Evolutionary conservation across 2,888 invertebrate species (phyloP), one percentile per base, ranked within the genome.

Genomic region (Tenthredo livida): DNA sequence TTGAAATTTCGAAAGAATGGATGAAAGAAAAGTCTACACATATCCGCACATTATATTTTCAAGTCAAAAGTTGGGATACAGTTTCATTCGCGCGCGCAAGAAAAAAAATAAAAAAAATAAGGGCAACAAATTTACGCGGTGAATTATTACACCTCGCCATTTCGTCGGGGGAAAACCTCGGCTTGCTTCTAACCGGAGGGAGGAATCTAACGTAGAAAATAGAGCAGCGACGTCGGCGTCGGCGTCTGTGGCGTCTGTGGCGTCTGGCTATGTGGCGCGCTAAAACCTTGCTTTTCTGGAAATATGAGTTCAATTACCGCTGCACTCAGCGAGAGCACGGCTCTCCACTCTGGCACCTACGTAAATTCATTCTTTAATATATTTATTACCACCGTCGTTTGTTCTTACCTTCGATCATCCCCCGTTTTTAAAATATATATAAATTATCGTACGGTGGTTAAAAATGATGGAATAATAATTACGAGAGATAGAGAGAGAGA

Each of bases 291-390:
- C 80, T 80, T 65, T 80, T 80, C 80, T 80, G 80, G 80, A 80
- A 61, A 80, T 61, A 80, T 77, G 54, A 77, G 54, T 77, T 77
- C 77, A 54, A 54, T 54, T 77, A 77, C 77, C 77, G 73, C n/a
- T 43, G 77, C 77, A 73, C 73, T 73, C 73, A 21, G 21, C 21
- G 73, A 73, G 73, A 73, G 73, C 73, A 40, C 40, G 43, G 73
- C 40, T 43, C 40, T 40, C 73, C 40, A 29, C 40, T 73, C 73
- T 73, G 17, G 37, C 37, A 70, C 72, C 33, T 37, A 9, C 17
- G 25, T 61, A 29, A 61, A 61, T 61, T 29, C 61, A 25, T 58
- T n/a, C n/a, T 54, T 7, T 54, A 54, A 54, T 54, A 54, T 54
- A 54, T 54, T 54, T n/a, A n/a, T 54, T 54, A 54, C n/a, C 54